Conservation (phyloP, 2,113 vertebrate species). For the Crotalus helleri region DNA sequence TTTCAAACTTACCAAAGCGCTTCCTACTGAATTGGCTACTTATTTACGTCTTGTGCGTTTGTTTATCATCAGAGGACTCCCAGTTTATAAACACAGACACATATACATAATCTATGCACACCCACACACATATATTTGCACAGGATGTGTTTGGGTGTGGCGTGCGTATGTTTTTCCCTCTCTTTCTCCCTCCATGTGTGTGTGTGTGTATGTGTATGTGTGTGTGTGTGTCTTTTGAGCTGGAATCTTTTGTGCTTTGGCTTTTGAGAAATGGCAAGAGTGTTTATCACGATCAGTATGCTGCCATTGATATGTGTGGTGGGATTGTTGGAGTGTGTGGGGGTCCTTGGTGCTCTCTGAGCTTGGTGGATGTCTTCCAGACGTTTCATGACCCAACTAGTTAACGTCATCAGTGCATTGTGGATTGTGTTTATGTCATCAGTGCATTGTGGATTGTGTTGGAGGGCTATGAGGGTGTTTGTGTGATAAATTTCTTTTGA, state of each 20-base stretch:
- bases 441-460: not conserved
- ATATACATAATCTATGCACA: not conserved
- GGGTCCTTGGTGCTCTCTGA: not conserved
- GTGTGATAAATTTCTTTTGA: not conserved
- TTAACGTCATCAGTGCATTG: not conserved
- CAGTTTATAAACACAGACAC: not conserved
- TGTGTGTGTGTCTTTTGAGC: not conserved
- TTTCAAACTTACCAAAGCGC: not conserved
- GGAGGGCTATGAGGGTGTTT: not conserved
- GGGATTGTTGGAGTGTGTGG: not conserved
- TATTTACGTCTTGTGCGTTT: not conserved
- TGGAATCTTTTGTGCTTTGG: not conserved
- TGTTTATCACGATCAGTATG: not conserved
- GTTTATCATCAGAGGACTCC: not conserved
- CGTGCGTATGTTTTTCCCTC: not conserved
- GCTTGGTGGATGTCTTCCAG: not conserved
- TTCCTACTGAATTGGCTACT: not conserved
- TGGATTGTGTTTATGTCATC: not conserved
- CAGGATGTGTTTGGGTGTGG: too few relatives aligned
- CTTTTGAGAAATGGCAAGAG: not conserved
- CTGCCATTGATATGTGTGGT: not conserved
- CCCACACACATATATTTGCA: not conserved
- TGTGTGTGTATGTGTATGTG: too few relatives aligned
- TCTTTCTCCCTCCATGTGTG: not conserved
- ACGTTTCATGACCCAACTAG: not conserved